A percentile compares a stretch with the other conserved stretches of the same genome.
Conservation (phyloP, 2,888 invertebrate genomes). For the Tupiocoris notatus region DNA sequence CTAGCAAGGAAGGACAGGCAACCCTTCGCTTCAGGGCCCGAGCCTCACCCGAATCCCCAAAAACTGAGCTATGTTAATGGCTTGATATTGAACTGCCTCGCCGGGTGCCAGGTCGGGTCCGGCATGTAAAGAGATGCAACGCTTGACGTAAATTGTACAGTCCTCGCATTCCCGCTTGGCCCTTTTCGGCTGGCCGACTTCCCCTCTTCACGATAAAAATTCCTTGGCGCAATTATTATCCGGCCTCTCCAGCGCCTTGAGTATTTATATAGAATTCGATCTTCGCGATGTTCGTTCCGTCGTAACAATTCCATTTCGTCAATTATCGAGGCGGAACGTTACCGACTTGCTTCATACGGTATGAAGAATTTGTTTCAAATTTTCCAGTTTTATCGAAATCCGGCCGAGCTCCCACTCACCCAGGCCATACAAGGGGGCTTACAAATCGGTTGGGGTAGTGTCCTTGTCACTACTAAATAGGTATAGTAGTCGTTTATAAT, state of each 20-base stretch:
- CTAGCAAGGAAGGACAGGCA: not conserved
- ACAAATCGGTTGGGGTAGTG: too few relatives aligned
- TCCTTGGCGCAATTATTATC: not conserved
- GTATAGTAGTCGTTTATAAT: too few relatives aligned
- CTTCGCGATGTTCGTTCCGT: not conserved
- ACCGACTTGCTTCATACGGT: too few relatives aligned
- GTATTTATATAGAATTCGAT: not conserved
- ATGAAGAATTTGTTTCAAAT: too few relatives aligned
- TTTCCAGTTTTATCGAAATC: too few relatives aligned
- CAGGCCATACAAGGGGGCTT: too few relatives aligned
- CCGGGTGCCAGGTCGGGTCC: not conserved
- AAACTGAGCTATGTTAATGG: not conserved
- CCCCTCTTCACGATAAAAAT: not conserved
- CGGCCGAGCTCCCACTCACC: too few relatives aligned
- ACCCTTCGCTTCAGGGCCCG: not conserved
- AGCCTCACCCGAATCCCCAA: too few relatives aligned
- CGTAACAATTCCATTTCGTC: too few relatives aligned
- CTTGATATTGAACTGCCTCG: not conserved
- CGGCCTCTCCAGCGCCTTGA: not conserved
- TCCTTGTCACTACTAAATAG: too few relatives aligned
- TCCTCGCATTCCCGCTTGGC: constrained; percentile 1
- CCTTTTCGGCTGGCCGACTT: not conserved
- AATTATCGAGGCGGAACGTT: too few relatives aligned
- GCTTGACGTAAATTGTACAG: constrained; percentile 5
- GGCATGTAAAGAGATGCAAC: constrained; percentile 10